Percentiles rank a stretch among this genome's conserved stretches.
These are phyloP conservation scores for Trididemnum clinides DNA, from an alignment of 23 tunicate genomes.

Conservation along the genomic window DNA sequence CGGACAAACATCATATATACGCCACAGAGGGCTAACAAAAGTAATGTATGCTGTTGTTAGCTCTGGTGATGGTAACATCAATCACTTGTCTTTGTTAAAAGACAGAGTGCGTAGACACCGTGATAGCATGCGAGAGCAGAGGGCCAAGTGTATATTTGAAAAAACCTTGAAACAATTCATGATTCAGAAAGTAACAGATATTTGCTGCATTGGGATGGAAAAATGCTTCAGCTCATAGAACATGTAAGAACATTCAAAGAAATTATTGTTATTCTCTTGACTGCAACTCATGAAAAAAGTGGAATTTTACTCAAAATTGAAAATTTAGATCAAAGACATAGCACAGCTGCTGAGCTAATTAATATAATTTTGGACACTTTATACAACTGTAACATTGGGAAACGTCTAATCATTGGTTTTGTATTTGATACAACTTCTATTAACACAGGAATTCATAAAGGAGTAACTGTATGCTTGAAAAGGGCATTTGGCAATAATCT, in stretches of 20 bases:
- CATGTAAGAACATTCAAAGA: background rate
- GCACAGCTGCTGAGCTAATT: slow-evolving; percentile 2
- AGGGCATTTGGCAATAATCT: background rate
- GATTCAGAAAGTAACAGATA: background rate
- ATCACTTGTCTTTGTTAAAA: slow-evolving; percentile 15
- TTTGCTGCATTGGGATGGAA: slow-evolving; percentile 26
- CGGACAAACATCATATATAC: slow-evolving; percentile 1
- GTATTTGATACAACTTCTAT: slow-evolving; percentile 6
- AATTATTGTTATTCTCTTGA: slow-evolving; percentile 9
- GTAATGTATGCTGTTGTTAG: slow-evolving; percentile 13
- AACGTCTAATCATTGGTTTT: slow-evolving; percentile 7
- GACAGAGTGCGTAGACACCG: slow-evolving; percentile 13
- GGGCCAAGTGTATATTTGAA: background rate
- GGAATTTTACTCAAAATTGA: slow-evolving; percentile 1
- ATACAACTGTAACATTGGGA: background rate
- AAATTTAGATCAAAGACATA: background rate
- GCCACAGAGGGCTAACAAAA: slow-evolving; percentile 20
- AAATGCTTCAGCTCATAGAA: background rate
- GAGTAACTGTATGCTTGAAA: slow-evolving; percentile 4
- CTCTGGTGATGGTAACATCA: slow-evolving; percentile 20
- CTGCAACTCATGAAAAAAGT: slow-evolving; percentile 1
- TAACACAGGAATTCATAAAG: slow-evolving; percentile 14
- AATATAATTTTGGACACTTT: background rate
- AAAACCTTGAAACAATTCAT: background rate
- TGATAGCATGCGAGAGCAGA: slow-evolving; percentile 5